Evolutionary conservation across 1,140 invertebrate genomes (phyloP), one percentile per base, ranked within the genome.

Genomic region (Aphelinus atriplicis): DNA sequence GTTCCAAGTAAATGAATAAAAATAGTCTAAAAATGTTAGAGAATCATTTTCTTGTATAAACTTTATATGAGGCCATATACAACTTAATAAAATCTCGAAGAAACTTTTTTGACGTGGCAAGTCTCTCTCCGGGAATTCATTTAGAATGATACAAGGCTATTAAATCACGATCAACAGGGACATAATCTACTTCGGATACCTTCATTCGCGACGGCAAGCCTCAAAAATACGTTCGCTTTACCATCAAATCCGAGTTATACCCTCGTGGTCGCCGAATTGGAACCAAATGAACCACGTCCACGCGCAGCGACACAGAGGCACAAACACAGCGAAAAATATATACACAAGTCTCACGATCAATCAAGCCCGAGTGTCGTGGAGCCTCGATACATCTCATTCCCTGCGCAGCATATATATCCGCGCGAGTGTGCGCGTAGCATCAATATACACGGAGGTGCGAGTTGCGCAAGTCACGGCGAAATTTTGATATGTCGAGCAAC

Each of bases 381-480:
- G 43, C 10, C 47, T 10, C n/a, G n/a, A 43, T 42, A 5, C 26
- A 26, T 26, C 26, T 26, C 26, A 26, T 26, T 26, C 26, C 26
- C 26, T 26, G 26, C 26, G 26, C 26, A 26, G 26, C 55, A 57
- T 57, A 57, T 2, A 7, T 0, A 57, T 57, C 9, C 7, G 26
- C 7, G 26, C 2, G 7, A 10, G 7, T 10, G 47, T 56, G 7
- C 9, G 48, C 26, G 5, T n/a, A 7, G 48, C 48, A 50, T 2
- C 10, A 48, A 26, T 64, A 26, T 7, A 46, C 7, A 7, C 9
- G 6, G n/a, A 1, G n/a, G 10, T 4, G 9, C 45, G 53, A 2
- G 10, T 73, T 73, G 51, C 64, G 65, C 53, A 68, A 68, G 65
- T 62, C 68, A 71, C 26, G 42, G 57, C 55, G 66, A 68, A 57